Evolutionary conservation across 1,140 invertebrate genomes (phyloP), one percentile per base, ranked within the genome.

Genomic region (Platyscapa corneri): DNA sequence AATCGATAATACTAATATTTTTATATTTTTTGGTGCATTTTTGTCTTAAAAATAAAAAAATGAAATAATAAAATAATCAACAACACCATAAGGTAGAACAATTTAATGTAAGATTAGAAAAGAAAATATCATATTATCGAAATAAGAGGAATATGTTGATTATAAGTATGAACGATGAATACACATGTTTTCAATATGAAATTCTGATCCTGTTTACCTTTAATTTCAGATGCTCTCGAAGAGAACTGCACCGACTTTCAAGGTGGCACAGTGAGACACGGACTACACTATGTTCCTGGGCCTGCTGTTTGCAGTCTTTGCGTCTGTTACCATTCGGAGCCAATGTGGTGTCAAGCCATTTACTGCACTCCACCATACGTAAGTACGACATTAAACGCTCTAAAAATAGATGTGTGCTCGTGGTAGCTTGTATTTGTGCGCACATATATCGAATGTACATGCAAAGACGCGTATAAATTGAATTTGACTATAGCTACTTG

Each of bases 301-400:
- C 96, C 96, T 3, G 96, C 97, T 34, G 96, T 97, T n/a, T 98
- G 97, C 90, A 96, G 96, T 70, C 94, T 96, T 83, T 98, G 97
- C 90, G 96, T 96, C 30, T 98, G 97, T 93, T 97, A 97, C 91
- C 95, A 97, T 91, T 96, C 96, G 27, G 95, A 96, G 89, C 96
- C 96, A 77, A 96, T 96, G 93, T 97, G 96, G 96, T 98, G 97
- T 92, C 96, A 96, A 90, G 96, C 97, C 20, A 97, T 97, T 86
- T 97, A 96, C 92, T 98, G 97, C 90, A 95, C 96, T 88, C 96
- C 97, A 74, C 97, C 97, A 84, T 96, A 96, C 91, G 96, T 97
- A 89, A 96, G 96, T 95, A 27, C n/a, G 1, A 16, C 18, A 53
- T 42, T 74, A 42, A 37, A 34, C 18, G 16, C 14, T 64, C 30